Conservation (phyloP, 2,797 vertebrate species). For the Ceyx erithaca region DNA sequence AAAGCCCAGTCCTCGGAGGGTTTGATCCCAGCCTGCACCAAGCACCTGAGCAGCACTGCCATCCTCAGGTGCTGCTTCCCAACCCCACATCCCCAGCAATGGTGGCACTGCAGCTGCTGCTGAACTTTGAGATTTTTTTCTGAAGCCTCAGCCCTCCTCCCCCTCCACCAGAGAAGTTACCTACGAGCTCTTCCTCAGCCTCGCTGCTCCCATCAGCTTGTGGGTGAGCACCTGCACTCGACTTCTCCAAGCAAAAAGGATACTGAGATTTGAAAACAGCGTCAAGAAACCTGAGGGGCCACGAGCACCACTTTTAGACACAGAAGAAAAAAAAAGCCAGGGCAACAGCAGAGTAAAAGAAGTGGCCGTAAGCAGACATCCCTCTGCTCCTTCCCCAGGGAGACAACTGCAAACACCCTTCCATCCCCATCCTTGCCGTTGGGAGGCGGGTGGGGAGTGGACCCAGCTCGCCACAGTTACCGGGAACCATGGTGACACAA, state of each 20-base stretch:
- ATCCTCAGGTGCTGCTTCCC: not conserved
- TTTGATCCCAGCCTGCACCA: rapidly evolving
- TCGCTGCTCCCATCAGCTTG: not conserved
- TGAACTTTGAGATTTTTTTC: not conserved
- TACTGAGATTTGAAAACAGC: not conserved
- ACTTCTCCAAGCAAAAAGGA: slow-evolving; percentile 6
- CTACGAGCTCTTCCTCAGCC: not conserved
- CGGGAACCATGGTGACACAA: not conserved
- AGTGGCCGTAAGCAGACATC: not conserved
- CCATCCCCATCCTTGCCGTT: not conserved
- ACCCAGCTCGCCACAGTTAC: not conserved
- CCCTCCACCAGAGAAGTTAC: not conserved
- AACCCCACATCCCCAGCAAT: rapidly evolving
- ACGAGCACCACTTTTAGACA: not conserved
- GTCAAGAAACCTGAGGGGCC: not conserved
- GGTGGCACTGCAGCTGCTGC: not conserved
- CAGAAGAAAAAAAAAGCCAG: not conserved
- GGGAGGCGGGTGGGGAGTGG: not conserved
- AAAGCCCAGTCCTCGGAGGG: not conserved
- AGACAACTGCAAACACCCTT: not conserved
- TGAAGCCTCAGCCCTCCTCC: not conserved
- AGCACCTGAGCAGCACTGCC: not conserved
- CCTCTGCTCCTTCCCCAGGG: not conserved
- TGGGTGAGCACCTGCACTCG: slow-evolving; percentile 3
- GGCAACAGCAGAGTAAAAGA: not conserved